Evolutionary conservation across 2,888 invertebrate genomes (phyloP), one percentile per base, ranked within the genome.

Genomic region (Agrotis puta): DNA sequence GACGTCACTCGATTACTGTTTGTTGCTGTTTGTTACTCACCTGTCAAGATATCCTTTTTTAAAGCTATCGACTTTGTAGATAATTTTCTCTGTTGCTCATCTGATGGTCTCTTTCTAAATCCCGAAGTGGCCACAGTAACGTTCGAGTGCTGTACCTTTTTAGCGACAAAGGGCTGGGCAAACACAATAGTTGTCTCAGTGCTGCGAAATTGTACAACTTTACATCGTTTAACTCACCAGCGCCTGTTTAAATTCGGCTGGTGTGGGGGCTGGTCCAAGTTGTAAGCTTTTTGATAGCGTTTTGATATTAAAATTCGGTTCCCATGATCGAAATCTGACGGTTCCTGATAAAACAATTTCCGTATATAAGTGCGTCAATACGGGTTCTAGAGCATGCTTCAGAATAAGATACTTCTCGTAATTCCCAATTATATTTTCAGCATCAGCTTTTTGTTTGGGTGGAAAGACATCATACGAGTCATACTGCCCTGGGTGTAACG

Each of bases 201-300:
- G 70, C 84, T 80, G 77, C 79, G 79, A 88, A 89, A 88, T 87
- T 87, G 87, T 85, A 85, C 86, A 91, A 92, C 88, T 91, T 91
- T 89, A 81, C 85, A 79, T 84, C 86, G 88, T 85, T 92, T 91
- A 91, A 90, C 89, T 90, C 87, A 87, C 89, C 83, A 59, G 86
- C 82, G 87, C 84, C 84, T 89, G 90, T 90, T 90, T 90, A 90
- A 91, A 92, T 92, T 91, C 86, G 87, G 82, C 82, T 85, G 77
- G 85, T 78, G 70, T 85, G 87, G 72, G 68, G 57, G 39, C 13
- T 76, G 85, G 82, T 45, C 0, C 64, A 86, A 88, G 70, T 63
- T 56, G 65, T 13, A 24, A 69, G 59, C n/a, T n/a, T n/a, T n/a
- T 9, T 47, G 11, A 54, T 18, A 72, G 81, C 77, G 71, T 27